phyloP scores from a whole-genome alignment of 2,888 invertebrate species.

The Calliphora vomitoria region DNA sequence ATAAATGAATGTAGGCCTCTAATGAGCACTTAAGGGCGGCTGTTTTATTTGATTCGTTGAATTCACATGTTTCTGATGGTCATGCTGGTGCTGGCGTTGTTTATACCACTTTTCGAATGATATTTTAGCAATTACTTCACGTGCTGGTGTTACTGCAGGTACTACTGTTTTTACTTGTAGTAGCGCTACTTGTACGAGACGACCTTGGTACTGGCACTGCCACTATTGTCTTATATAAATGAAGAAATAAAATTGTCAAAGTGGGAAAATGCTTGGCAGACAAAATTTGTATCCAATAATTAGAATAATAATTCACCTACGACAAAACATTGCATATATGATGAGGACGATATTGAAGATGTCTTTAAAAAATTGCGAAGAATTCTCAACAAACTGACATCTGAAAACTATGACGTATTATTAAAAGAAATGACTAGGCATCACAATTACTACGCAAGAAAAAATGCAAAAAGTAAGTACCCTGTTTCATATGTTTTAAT shows the following conservation, averaged over 20 bases:
- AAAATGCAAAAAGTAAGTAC: slow-evolving; percentile 82
- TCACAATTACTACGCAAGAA: slow-evolving; percentile 79
- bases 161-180: slow-evolving; percentile 59
- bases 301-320: slow-evolving; percentile 57
- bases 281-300: slow-evolving; percentile 76
- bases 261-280: slow-evolving; percentile 81
- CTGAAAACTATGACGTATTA: slow-evolving; percentile 82
- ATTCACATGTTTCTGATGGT: slow-evolving; percentile 62
- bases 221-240: slow-evolving; percentile 52
- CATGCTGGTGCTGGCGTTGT: slow-evolving; percentile 41
- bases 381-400: slow-evolving; percentile 82
- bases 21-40: slow-evolving; percentile 58
- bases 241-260: slow-evolving; percentile 81
- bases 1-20: slow-evolving; percentile 61
- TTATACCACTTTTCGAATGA: slow-evolving; percentile 82
- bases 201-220: slow-evolving; percentile 8
- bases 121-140: slow-evolving; percentile 82
- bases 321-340: slow-evolving; percentile 33
- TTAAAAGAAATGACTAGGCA: slow-evolving; percentile 81
- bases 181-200: slow-evolving; percentile 32
- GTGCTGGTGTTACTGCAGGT: slow-evolving; percentile 45
- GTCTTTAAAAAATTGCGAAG: slow-evolving; percentile 82
- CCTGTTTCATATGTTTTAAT: too few species aligned
- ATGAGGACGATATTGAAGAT: slow-evolving; percentile 78
- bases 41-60: slow-evolving; percentile 75